A percentile compares a stretch with the other conserved stretches of the same genome.
Conservation (phyloP, 1,140 invertebrate species). For the Acromyrmex charruanus region DNA sequence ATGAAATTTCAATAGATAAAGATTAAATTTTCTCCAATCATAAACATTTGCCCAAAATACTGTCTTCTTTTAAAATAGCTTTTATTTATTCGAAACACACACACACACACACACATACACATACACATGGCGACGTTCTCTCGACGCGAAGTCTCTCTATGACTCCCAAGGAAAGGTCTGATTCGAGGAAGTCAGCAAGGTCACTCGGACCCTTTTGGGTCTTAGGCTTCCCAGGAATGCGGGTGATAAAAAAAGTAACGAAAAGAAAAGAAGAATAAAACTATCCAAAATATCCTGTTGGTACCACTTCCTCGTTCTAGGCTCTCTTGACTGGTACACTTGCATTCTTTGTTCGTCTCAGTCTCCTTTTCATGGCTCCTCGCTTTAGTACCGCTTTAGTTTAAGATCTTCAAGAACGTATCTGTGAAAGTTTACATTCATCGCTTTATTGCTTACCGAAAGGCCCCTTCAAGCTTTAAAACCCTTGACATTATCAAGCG, state of each 20-base stretch:
- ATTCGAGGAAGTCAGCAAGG: constrained; percentile 72
- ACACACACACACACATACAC: too few relatives aligned
- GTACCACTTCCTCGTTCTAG: constrained; percentile 79
- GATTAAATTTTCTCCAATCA: not conserved
- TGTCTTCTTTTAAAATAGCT: not conserved
- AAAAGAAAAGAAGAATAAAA: constrained; percentile 61
- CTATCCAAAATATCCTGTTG: constrained; percentile 67
- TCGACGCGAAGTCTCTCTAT: not conserved
- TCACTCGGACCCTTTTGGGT: constrained; percentile 72
- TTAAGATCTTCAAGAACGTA: constrained; percentile 8
- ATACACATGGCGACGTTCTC: not conserved
- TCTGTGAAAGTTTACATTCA: constrained; percentile 1
- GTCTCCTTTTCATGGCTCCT: not conserved
- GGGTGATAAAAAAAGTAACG: constrained; percentile 44
- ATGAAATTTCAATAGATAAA: constrained; percentile 6
- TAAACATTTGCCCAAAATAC: not conserved
- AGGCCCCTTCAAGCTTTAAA: not conserved
- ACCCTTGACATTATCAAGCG: not conserved
- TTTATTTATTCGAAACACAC: not conserved
- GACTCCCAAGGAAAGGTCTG: constrained; percentile 35
- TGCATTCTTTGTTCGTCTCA: constrained; percentile 38
- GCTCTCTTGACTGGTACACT: constrained; percentile 44
- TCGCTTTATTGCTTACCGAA: not conserved
- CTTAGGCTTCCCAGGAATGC: constrained; percentile 68
- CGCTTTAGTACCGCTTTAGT: not conserved